Evolutionary conservation across 2,797 vertebrate species (phyloP), one percentile per base, ranked within the genome.

Genomic region (Apogon talboti): DNA sequence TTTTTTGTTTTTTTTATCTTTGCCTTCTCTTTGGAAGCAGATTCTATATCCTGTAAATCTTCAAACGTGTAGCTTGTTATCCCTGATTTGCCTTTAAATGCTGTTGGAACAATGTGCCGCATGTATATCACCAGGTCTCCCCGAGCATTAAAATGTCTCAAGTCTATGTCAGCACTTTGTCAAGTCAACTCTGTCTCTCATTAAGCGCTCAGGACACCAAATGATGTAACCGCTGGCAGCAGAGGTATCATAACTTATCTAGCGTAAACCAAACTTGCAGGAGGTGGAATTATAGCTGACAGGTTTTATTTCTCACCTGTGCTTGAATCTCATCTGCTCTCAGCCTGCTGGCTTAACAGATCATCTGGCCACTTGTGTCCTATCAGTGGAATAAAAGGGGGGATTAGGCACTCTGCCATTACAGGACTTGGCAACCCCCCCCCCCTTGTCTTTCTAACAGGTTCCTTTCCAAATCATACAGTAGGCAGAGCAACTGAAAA

Each of bases 281-380:
- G 52, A 71, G 75, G 58, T 59, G 59, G 62, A 71, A 81, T 72
- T 62, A 68, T 37, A 51, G 73, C 61, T 63, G 76, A 64, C 68
- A 71, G 60, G 21, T 85, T 87, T 75, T 66, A 81, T 87, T 46
- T 82, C 76, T 84, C 78, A 89, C 85, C 86, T 89, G 84, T 69
- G 49, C 60, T 78, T 43, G 30, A 65, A 61, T 78, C 74, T 68
- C 49, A 40, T 58, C 66, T 55, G 67, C 45, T 47, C 63, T 63
- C 9, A 49, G 44, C 63, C 70, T 57, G 52, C 30, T 74, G 66
- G 75, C 67, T 83, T 76, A 76, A 58, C 68, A 49, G 74, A 82
- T 89, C 70, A 72, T 79, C 59, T 56, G 78, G 73, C 74, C 69
- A 68, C 83, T 85, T 51, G 70, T 74, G 65, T 78, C 54, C 71